These are phyloP conservation scores for Xiphorhynchus elegans DNA, from an alignment of 2,113 vertebrate genomes.

Conservation along the genomic window DNA sequence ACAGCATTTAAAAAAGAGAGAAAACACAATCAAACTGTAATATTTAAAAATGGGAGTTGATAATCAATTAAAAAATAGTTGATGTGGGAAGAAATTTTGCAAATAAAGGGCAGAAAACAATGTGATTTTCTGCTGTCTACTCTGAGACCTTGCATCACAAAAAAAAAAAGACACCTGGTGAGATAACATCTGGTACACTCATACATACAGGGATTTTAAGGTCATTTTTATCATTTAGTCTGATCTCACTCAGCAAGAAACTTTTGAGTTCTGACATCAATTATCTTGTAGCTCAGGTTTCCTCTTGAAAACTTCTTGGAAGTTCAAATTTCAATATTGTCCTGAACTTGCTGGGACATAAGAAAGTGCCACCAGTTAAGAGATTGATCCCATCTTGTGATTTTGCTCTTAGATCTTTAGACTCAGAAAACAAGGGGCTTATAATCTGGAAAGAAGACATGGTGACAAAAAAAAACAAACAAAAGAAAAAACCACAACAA, in stretches of 20 bases:
- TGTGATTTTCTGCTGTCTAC: not conserved
- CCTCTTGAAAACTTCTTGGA: not conserved
- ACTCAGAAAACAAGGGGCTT: not conserved
- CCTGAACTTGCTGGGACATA: not conserved
- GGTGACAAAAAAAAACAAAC: not conserved
- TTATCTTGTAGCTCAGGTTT: not conserved
- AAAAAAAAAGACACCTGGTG: not conserved
- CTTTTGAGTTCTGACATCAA: not conserved
- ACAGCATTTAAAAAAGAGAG: not conserved
- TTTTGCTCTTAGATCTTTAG: not conserved
- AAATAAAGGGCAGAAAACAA: not conserved
- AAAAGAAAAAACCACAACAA: too few relatives aligned
- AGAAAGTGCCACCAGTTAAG: not conserved
- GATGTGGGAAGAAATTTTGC: not conserved
- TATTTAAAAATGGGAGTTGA: not conserved
- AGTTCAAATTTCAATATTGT: not conserved
- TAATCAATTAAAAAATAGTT: not conserved
- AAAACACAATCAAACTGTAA: not conserved
- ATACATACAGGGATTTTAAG: not conserved
- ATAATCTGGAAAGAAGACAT: not conserved
- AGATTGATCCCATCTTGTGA: rapidly evolving
- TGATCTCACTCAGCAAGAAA: not conserved
- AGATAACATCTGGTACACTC: not conserved
- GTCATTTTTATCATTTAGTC: not conserved
- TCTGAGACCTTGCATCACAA: not conserved